These are phyloP conservation scores for Brachyhypopomus gauderio DNA, from an alignment of 2,113 vertebrate species.

Conservation along the genomic window DNA sequence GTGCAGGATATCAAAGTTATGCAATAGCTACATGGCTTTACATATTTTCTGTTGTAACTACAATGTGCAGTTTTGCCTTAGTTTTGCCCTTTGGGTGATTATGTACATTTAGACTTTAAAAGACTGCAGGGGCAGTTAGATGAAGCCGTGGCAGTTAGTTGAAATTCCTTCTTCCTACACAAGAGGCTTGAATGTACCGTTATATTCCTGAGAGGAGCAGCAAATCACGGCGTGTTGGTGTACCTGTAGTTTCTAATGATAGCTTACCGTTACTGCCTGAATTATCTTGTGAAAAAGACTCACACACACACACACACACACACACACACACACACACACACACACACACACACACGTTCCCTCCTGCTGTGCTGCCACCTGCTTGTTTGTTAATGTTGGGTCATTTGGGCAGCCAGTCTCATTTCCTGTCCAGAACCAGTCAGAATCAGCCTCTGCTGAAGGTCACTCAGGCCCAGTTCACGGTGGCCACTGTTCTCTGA, in stretches of 20 bases:
- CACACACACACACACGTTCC: not conserved
- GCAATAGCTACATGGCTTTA: not conserved
- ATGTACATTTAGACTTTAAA: conserved; percentile 6
- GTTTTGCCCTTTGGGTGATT: conserved; percentile 5
- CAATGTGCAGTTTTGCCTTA: not conserved
- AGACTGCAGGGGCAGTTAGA: not conserved
- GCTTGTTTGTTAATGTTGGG: conserved; percentile 50
- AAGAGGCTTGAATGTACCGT: not conserved
- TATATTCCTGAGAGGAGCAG: conserved; percentile 4
- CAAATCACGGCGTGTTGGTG: conserved; percentile 5
- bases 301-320: not conserved
- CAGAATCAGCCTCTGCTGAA: conserved; percentile 33
- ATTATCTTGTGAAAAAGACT: no score
- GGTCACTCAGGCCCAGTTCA: conserved; percentile 47
- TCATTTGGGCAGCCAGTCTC: conserved; percentile 43
- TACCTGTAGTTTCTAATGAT: conserved; percentile 26
- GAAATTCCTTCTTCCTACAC: conserved; percentile 5
- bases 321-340: conserved; percentile 10
- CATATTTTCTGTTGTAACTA: not conserved
- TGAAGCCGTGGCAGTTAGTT: no score
- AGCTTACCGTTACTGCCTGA: conserved; percentile 1
- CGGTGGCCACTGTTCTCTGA: conserved; percentile 31
- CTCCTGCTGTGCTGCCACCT: conserved; percentile 55
- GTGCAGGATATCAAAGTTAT: not conserved
- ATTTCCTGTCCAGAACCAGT: conserved; percentile 46